Conservation (phyloP, 2,113 vertebrate genomes). For the Cinclus cinclus region DNA sequence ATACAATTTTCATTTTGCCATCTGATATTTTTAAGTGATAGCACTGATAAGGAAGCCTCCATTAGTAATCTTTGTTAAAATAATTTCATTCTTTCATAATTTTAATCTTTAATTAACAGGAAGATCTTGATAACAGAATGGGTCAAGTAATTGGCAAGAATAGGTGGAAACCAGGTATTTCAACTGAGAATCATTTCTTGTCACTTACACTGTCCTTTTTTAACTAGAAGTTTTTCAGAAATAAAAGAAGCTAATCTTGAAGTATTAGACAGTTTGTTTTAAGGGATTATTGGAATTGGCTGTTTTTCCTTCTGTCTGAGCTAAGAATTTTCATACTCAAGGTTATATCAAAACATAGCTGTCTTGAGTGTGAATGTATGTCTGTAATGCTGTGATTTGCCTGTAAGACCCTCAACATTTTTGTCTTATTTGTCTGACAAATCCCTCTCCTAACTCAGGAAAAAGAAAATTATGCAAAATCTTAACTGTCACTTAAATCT, state of each 20-base stretch:
- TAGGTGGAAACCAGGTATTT: neutral
- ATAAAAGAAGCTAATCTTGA: neutral
- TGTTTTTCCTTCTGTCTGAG: neutral
- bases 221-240: neutral
- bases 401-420: neutral
- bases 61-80: neutral
- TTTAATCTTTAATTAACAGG: neutral
- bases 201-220: neutral
- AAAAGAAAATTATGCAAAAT: slow-evolving; percentile 29
- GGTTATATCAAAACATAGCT: neutral
- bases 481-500: slow-evolving; percentile 25
- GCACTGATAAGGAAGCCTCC: neutral
- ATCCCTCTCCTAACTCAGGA: neutral
- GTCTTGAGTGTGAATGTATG: neutral
- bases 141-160: neutral
- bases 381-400: slow-evolving; percentile 1
- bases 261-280: neutral
- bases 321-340: neutral
- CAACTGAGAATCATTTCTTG: neutral
- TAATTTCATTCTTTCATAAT: neutral
- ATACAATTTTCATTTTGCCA: neutral
- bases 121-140: neutral
- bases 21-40: neutral
- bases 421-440: slow-evolving; percentile 23
- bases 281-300: neutral